These are phyloP conservation scores for Sesamia inferens DNA, from an alignment of 2,888 invertebrate genomes.

Conservation along the genomic window DNA sequence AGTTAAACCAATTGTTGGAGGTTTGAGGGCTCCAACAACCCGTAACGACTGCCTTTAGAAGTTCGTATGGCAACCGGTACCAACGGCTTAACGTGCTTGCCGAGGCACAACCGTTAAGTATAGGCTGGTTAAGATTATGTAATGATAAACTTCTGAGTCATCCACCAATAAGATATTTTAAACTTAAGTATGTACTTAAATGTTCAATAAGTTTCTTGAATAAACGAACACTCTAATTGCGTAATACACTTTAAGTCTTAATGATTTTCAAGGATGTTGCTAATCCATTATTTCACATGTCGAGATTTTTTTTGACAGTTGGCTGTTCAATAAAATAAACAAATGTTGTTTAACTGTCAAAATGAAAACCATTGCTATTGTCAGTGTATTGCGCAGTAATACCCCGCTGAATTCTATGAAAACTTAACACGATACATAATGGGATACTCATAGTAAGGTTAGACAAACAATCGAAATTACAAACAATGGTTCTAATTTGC, in stretches of 20 bases:
- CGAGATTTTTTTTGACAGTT: no score
- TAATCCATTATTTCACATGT: not conserved
- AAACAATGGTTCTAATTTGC: constrained; percentile 24
- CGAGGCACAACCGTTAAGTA: no score
- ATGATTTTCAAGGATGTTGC: not conserved
- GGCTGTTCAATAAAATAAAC: no score
- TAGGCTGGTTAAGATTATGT: no score
- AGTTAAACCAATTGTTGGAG: no score
- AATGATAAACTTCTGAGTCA: not conserved
- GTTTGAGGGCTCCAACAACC: no score
- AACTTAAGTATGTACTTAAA: not conserved
- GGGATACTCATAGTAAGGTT: not conserved
- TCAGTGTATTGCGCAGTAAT: not conserved
- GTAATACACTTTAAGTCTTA: no score
- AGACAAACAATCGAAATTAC: not conserved
- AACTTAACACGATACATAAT: not conserved
- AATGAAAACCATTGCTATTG: not conserved
- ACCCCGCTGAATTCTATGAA: not conserved
- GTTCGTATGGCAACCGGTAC: no score
- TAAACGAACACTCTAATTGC: not conserved
- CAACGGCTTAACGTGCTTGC: no score
- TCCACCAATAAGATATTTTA: not conserved
- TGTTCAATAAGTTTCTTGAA: not conserved
- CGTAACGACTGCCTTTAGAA: no score
- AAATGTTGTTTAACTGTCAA: not conserved